Percentiles rank a stretch among this genome's conserved stretches.
Conservation (phyloP, 2,113 vertebrate genomes). For the Sander vitreus region DNA sequence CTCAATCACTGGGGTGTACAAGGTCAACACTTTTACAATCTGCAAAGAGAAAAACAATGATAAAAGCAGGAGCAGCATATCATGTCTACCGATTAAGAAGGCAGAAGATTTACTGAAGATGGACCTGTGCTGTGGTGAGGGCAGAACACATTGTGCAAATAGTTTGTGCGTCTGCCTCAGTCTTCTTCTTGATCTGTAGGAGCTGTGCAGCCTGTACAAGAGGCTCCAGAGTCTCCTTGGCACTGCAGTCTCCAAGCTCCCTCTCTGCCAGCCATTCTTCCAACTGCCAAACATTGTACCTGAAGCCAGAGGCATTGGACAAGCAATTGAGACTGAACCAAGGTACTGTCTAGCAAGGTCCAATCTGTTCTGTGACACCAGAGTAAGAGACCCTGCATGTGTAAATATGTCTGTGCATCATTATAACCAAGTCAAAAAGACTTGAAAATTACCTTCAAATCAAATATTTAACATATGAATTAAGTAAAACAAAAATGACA, state of each 20-base stretch:
- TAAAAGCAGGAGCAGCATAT: neutral
- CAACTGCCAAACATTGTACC: conserved; percentile 97
- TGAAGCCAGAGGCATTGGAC: conserved; percentile 52
- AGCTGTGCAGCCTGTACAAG: conserved; percentile 96
- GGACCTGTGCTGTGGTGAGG: conserved; percentile 92
- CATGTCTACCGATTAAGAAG: neutral
- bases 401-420: too few relatives aligned
- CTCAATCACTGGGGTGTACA: conserved; percentile 98
- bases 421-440: too few relatives aligned
- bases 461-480: too few relatives aligned
- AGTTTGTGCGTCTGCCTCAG: conserved; percentile 92
- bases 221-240: conserved; percentile 93
- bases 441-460: too few relatives aligned
- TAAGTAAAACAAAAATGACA: too few relatives aligned
- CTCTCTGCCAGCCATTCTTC: conserved; percentile 96
- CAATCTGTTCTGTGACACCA: neutral
- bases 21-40: conserved; percentile 96
- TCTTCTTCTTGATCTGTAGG: conserved; percentile 97
- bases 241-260: conserved; percentile 90
- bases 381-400: neutral
- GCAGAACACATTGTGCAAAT: conserved; percentile 94
- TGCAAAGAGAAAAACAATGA: conserved; percentile 66
- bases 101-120: neutral
- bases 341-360: neutral
- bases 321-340: conserved; percentile 1